Conservation (phyloP, 2,797 vertebrate species). For the Labroides dimidiatus region DNA sequence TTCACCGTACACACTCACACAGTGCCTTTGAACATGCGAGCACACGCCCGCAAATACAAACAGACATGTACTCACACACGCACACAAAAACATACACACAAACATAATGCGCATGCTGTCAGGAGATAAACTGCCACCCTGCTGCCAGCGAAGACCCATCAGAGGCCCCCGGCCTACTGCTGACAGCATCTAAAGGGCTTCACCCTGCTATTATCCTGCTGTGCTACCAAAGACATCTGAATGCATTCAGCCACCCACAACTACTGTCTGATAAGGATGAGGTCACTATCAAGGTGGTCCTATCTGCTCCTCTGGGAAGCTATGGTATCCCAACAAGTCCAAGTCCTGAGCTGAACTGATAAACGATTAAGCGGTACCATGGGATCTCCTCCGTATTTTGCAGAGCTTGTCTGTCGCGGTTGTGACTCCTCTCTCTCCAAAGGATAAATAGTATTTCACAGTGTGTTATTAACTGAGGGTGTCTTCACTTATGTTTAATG, state of each 20-base stretch:
- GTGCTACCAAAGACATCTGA: slow-evolving; percentile 65
- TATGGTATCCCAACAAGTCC: slow-evolving; percentile 45
- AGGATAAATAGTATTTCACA: slow-evolving; percentile 30
- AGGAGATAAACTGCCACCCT: slow-evolving; percentile 74
- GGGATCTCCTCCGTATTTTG: slow-evolving; percentile 43
- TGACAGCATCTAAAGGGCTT: slow-evolving; percentile 77
- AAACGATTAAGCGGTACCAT: slow-evolving; percentile 54
- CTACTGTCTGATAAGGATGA: slow-evolving; percentile 66
- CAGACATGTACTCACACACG: slow-evolving; percentile 18
- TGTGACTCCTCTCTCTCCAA: slow-evolving; percentile 20
- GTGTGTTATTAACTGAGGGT: slow-evolving; percentile 12
- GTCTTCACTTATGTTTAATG: slow-evolving; percentile 20
- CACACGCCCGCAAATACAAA: slow-evolving; percentile 45
- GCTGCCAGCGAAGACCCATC: slow-evolving; percentile 64
- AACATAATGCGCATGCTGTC: slow-evolving; percentile 62
- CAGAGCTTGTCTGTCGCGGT: slow-evolving; percentile 17
- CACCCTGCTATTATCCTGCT: slow-evolving; percentile 62
- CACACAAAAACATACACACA: slow-evolving; percentile 10
- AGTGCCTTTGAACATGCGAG: slow-evolving; percentile 66
- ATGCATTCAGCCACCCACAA: slow-evolving; percentile 62
- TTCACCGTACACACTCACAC: slow-evolving; percentile 67
- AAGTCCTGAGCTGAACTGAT: slow-evolving; percentile 71
- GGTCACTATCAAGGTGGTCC: slow-evolving; percentile 74
- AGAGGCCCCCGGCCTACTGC: slow-evolving; percentile 62
- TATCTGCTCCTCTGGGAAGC: slow-evolving; percentile 52